These are phyloP conservation scores for Ariolimax columbianus DNA, from an alignment of 2,888 invertebrate genomes.

Conservation along the genomic window DNA sequence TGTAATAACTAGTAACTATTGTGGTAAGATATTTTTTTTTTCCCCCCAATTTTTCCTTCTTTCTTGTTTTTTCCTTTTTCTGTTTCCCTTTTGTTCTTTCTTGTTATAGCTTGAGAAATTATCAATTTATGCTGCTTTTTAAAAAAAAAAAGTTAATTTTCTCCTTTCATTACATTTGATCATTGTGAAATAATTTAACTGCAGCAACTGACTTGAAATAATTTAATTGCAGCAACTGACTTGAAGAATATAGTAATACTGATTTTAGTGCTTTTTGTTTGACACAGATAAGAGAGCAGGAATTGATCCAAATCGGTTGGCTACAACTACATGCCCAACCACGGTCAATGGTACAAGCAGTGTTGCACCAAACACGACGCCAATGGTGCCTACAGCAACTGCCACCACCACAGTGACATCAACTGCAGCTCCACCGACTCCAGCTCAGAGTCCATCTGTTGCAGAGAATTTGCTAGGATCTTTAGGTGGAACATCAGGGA, in stretches of 20 bases:
- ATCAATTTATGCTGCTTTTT: no score
- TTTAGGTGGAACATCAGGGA: slow-evolving; percentile 13
- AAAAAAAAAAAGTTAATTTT: no score
- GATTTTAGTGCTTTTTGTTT: slow-evolving; percentile 9
- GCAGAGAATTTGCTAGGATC: slow-evolving; percentile 37
- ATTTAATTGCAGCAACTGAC: no score
- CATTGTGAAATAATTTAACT: no score
- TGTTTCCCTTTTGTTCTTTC: no score
- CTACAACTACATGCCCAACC: slow-evolving; percentile 52
- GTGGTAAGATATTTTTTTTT: no score
- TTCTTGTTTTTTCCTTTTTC: no score
- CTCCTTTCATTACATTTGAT: no score
- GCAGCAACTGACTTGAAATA: no score
- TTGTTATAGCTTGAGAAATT: no score
- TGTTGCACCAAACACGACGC: slow-evolving; percentile 7
- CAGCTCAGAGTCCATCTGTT: slow-evolving; percentile 48
- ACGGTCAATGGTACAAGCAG: slow-evolving; percentile 47
- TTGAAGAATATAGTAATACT: not conserved
- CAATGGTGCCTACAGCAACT: slow-evolving; percentile 49
- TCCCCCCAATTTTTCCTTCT: no score
- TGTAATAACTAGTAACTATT: no score
- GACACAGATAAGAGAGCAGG: slow-evolving; percentile 61
- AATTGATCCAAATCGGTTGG: slow-evolving; percentile 36
- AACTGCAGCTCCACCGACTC: slow-evolving; percentile 50
- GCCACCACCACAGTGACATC: slow-evolving; percentile 54